Conservation (phyloP, 2,797 vertebrate genomes). For the Sebastes alutus region DNA sequence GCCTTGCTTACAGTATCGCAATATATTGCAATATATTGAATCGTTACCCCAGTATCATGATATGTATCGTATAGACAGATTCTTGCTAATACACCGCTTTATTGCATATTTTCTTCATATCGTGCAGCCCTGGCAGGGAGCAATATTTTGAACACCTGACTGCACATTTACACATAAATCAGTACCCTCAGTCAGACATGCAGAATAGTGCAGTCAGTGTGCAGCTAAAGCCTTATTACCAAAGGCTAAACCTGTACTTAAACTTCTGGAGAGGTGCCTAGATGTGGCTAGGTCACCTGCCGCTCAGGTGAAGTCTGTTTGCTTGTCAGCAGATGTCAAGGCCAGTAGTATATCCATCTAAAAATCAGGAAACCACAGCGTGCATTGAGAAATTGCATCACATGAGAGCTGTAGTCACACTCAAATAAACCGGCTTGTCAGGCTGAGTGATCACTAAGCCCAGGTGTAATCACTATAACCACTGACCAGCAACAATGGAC, state of each 20-base stretch:
- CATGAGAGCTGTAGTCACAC: neutral
- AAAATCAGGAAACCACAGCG: constrained; percentile 1
- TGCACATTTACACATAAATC: constrained; percentile 3
- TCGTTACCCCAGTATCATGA: too few species aligned
- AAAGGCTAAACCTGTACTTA: constrained; percentile 39
- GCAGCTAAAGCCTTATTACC: constrained; percentile 52
- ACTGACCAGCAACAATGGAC: constrained; percentile 11
- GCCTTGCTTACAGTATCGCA: too few species aligned
- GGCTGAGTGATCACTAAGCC: neutral
- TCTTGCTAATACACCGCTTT: neutral
- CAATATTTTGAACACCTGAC: constrained; percentile 14
- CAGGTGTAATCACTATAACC: neutral
- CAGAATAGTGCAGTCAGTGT: constrained; percentile 17
- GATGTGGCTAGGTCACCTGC: constrained; percentile 24
- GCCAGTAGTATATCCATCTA: neutral
- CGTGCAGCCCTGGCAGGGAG: neutral
- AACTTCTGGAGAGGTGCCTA: constrained; percentile 39
- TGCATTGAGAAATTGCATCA: constrained; percentile 16
- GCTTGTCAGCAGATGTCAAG: neutral
- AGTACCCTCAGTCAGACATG: neutral
- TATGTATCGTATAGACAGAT: too few species aligned
- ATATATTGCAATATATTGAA: too few species aligned
- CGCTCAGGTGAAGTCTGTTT: constrained; percentile 14
- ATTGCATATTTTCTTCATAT: too few species aligned
- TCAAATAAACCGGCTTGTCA: neutral